These are phyloP conservation scores for Thamnophis elegans DNA, from an alignment of 2,797 vertebrate species.

Conservation along the genomic window DNA sequence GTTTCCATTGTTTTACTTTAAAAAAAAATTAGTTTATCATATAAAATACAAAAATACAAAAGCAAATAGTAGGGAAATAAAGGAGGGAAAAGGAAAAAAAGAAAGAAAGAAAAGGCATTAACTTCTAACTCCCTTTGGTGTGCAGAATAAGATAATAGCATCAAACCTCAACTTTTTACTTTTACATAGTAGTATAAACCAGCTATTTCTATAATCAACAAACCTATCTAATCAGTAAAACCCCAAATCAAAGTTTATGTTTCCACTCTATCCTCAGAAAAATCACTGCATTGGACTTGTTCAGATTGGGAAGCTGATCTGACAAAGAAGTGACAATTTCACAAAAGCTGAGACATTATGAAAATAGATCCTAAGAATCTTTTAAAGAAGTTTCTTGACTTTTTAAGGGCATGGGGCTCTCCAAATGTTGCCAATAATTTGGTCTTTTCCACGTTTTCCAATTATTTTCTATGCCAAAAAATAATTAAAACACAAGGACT, in stretches of 20 bases:
- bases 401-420: not conserved
- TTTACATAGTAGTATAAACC: not conserved
- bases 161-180: no score
- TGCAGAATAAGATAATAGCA: not conserved
- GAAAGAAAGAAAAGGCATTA: not conserved
- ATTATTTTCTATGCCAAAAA: not conserved
- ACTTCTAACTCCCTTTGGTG: not conserved
- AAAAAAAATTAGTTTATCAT: not conserved
- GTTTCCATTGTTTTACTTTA: not conserved
- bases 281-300: not conserved
- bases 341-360: not conserved
- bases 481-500: not conserved
- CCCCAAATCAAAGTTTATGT: not conserved
- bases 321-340: not conserved
- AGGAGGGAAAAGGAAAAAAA: not conserved
- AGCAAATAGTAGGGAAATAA: not conserved
- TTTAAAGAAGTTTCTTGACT: not conserved
- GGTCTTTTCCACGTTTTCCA: not conserved
- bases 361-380: not conserved
- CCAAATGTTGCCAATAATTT: not conserved
- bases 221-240: not conserved
- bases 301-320: not conserved
- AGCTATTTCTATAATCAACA: not conserved
- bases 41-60: not conserved
- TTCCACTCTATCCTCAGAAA: not conserved